Evolutionary conservation across 1,140 invertebrate genomes (phyloP).

Genomic region (Helicorthomorpha holstii): DNA sequence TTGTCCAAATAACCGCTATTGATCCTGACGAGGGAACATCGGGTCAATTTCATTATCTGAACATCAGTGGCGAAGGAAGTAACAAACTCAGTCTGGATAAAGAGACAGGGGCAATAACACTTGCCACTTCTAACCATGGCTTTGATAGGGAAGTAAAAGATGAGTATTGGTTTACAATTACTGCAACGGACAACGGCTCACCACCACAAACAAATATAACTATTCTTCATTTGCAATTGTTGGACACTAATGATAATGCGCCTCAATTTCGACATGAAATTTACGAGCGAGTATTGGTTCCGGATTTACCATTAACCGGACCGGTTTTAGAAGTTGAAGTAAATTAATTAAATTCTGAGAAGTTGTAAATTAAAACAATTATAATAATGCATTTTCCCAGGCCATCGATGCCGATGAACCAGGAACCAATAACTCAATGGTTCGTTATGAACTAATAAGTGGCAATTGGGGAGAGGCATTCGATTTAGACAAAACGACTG

Average conservation of each 20-base stretch:
- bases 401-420: conserved; percentile 65
- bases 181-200: conserved; percentile 5
- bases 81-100: neutral
- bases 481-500: conserved; percentile 9
- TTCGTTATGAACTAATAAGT: conserved; percentile 64
- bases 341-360: conserved; percentile 2
- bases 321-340: conserved; percentile 19
- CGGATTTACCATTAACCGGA: conserved; percentile 35
- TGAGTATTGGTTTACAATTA: neutral
- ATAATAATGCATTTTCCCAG: conserved; percentile 19
- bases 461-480: conserved; percentile 66
- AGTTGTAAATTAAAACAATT: neutral
- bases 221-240: conserved; percentile 29
- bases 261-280: conserved; percentile 59
- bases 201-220: neutral
- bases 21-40: neutral
- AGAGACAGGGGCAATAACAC: neutral
- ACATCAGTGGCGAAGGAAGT: neutral
- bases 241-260: conserved; percentile 74
- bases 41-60: neutral
- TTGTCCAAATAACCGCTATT: conserved; percentile 30
- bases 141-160: neutral
- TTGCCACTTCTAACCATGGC: neutral
- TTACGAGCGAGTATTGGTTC: conserved; percentile 64
- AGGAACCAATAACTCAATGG: conserved; percentile 57